Evolutionary conservation across 2,113 vertebrate genomes (phyloP).

Genomic region (Acrocephalus arundinaceus): DNA sequence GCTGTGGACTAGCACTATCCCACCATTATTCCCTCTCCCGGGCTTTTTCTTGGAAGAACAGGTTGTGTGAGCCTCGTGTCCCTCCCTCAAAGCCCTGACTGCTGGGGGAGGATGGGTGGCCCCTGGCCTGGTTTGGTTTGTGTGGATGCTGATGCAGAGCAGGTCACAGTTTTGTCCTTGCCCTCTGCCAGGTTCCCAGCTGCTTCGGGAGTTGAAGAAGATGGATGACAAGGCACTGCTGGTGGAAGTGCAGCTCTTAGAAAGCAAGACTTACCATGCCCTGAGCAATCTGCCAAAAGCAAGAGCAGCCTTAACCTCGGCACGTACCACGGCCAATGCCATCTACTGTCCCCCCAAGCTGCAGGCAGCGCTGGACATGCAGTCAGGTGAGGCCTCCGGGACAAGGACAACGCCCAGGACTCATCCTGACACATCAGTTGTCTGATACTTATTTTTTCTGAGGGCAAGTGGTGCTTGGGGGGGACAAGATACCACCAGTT

Average conservation of each 20-base stretch:
- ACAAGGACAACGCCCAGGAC: fast-evolving
- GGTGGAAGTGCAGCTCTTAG: constrained; percentile 96
- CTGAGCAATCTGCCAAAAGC: constrained; percentile 98
- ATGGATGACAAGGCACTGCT: constrained; percentile 99
- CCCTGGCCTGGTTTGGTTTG: background rate
- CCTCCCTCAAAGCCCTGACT: background rate
- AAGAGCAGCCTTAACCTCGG: constrained; percentile 96
- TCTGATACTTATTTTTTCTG: background rate
- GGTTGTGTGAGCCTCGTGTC: background rate
- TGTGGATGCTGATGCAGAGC: background rate
- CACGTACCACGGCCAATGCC: constrained; percentile 96
- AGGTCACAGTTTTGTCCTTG: background rate
- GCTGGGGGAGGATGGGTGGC: background rate
- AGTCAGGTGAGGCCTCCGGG: constrained; percentile 83
- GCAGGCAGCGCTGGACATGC: constrained; percentile 98
- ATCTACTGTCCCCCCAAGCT: constrained; percentile 99
- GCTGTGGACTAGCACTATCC: background rate
- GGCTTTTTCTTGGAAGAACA: background rate
- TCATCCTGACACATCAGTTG: fast-evolving
- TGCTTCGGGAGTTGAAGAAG: constrained; percentile 96
- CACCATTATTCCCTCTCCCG: background rate
- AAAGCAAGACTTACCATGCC: constrained; percentile 98
- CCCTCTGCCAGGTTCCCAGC: constrained; percentile 83
- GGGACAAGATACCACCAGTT: background rate
- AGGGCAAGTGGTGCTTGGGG: background rate